Base-by-base conservation (phyloP, 1,140 invertebrate genomes). In the Dreissena polymorpha region DNA sequence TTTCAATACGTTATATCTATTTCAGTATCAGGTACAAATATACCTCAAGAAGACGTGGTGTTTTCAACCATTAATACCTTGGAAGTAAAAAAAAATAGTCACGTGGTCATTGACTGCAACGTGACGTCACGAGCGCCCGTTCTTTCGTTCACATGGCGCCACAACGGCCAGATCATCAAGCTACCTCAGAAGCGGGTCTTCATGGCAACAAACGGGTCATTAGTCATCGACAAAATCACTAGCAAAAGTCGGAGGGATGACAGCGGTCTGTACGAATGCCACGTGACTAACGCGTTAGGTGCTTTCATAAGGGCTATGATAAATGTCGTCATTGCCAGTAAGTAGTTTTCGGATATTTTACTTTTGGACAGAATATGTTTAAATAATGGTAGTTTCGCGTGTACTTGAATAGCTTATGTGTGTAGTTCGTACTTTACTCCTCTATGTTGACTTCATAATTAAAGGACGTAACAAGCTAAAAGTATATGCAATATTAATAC, bases 191-290 rank as follows among this genome's bases (percentile, higher is more conserved):
- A 51, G 69, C 76, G 76, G 65, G 76, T 78, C 68, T 27, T 51
- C 53, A 65, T 78, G 16, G 64, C 76, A 67, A 53, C 49, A 39
- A 70, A 78, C 76, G 76, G 76, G 76, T 78, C 76, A 14, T 53
- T 78, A 29, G 69, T 78, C 67, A 78, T 78, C 64, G 76, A 78
- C 68, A 78, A 67, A 78, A 69, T 78, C 76, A 64, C 69, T 21
- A 78, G 68, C 21, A 78, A 78, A 57, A 39, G 65, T 16, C 50
- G 25, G 21, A 64, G 76, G 65, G 76, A 69, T 21, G 76, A 78
- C 51, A 78, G 49, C 29, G 76, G 76, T 8, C 68, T 69, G 10
- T 78, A 78, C 21, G 65, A 69, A 16, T 78, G 76, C 68, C 69
- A 69, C 68, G 76, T 65, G 39, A 21, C 76, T 16, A 67, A 78